Evolutionary conservation across 2,888 invertebrate species (phyloP).

Genomic region (Rhabditoides inermis): DNA sequence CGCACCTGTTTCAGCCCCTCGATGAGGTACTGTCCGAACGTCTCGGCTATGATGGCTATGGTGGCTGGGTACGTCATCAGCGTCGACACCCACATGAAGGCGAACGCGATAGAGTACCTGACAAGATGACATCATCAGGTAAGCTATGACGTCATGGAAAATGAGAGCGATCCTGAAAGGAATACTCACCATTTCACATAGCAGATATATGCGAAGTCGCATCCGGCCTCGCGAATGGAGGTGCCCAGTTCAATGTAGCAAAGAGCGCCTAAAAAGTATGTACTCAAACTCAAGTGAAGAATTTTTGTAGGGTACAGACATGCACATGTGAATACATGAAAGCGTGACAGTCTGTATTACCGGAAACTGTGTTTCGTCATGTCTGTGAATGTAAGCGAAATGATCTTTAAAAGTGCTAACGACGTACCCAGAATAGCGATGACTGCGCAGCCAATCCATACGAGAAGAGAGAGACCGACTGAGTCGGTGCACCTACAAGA

Average conservation of each 20-base stretch:
- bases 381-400: no score
- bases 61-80: conserved; percentile 51
- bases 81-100: conserved; percentile 51
- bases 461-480: conserved; percentile 80
- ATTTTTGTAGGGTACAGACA: no score
- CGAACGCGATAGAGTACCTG: conserved; percentile 38
- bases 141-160: no score
- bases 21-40: conserved; percentile 46
- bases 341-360: no score
- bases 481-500: conserved; percentile 57
- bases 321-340: no score
- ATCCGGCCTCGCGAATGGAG: conserved; percentile 48
- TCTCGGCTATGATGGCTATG: conserved; percentile 48
- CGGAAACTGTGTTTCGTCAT: no score
- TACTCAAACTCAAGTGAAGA: no score
- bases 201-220: conserved; percentile 50
- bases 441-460: conserved; percentile 84
- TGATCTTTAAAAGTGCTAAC: no score
- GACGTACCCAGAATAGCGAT: conserved; percentile 45
- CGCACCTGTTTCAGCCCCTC: conserved; percentile 32
- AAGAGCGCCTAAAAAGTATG: conserved; percentile 40
- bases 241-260: conserved; percentile 51
- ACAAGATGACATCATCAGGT: background rate
- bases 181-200: conserved; percentile 32
- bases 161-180: no score